A percentile compares a stretch with the other conserved stretches of the same genome.
Conservation (phyloP, 2,888 invertebrate species). For the Carpatolechia fugitivella region DNA sequence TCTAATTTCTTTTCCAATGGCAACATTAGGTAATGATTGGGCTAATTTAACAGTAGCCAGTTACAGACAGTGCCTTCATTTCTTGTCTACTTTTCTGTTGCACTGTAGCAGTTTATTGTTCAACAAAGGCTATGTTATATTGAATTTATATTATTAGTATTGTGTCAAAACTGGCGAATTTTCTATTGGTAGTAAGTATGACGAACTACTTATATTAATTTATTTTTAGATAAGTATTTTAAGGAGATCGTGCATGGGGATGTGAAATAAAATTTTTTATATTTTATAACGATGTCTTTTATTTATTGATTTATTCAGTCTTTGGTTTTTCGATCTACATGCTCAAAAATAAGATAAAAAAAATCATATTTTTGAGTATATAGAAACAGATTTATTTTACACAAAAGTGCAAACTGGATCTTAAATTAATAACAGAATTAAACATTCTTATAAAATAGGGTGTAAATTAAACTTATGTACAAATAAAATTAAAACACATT, state of each 20-base stretch:
- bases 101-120: no score
- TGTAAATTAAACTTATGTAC: constrained; percentile 14
- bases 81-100: no score
- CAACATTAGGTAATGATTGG: no score
- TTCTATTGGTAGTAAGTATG: neutral
- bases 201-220: neutral
- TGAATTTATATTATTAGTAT: no score
- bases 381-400: neutral
- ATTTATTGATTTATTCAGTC: constrained; percentile 23
- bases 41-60: no score
- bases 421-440: neutral
- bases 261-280: neutral
- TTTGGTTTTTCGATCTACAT: neutral
- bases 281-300: constrained; percentile 14
- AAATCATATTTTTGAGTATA: neutral
- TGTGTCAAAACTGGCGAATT: no score
- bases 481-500: constrained; percentile 20
- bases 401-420: neutral
- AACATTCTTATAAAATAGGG: neutral
- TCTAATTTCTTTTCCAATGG: no score
- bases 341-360: neutral
- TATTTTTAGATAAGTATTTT: neutral
- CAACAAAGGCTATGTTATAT: no score
- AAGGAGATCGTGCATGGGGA: neutral
- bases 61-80: no score